These are phyloP conservation scores for Hydrozoanthus tunicans DNA, from an alignment of 64 coral and sea anemone species.

Conservation along the genomic window DNA sequence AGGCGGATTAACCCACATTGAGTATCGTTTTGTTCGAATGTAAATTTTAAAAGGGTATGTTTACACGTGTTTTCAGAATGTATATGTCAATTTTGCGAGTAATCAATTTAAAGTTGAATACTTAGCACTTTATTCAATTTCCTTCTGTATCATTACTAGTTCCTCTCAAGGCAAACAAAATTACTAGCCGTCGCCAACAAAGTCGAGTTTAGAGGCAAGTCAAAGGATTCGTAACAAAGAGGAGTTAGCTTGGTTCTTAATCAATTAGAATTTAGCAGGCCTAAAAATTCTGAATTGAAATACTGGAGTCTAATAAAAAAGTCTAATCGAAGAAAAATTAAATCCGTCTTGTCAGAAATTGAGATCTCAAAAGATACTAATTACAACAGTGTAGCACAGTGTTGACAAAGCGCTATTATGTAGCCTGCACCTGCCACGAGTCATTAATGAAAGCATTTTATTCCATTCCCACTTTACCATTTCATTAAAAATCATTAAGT, in stretches of 20 bases:
- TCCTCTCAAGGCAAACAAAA: constrained; percentile 18
- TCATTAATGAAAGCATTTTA: constrained; percentile 59
- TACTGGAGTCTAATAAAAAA: constrained; percentile 45
- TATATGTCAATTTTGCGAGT: constrained; percentile 16
- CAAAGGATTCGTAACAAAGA: constrained; percentile 29
- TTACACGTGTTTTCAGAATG: constrained; percentile 43
- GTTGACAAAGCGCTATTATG: constrained; percentile 38
- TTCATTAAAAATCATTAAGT: constrained; percentile 62
- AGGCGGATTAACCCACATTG: constrained; percentile 41
- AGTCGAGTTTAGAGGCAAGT: constrained; percentile 24
- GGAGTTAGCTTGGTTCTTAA: constrained; percentile 27
- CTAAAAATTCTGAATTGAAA: constrained; percentile 40
- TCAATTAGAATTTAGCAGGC: constrained; percentile 29
- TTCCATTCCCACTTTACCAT: constrained; percentile 54
- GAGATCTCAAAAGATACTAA: constrained; percentile 56
- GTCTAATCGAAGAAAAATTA: constrained; percentile 57
- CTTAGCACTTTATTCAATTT: constrained; percentile 27
- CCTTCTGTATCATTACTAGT: constrained; percentile 33
- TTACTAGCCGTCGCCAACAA: neutral
- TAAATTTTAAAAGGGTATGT: constrained; percentile 58
- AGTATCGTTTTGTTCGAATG: constrained; percentile 34
- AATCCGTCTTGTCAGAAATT: constrained; percentile 57
- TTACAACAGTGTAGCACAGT: constrained; percentile 40
- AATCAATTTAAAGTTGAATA: constrained; percentile 46
- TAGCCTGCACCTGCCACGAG: constrained; percentile 35